Base-by-base conservation (phyloP, 2,113 vertebrate genomes). In the Xiphophorus maculatus region DNA sequence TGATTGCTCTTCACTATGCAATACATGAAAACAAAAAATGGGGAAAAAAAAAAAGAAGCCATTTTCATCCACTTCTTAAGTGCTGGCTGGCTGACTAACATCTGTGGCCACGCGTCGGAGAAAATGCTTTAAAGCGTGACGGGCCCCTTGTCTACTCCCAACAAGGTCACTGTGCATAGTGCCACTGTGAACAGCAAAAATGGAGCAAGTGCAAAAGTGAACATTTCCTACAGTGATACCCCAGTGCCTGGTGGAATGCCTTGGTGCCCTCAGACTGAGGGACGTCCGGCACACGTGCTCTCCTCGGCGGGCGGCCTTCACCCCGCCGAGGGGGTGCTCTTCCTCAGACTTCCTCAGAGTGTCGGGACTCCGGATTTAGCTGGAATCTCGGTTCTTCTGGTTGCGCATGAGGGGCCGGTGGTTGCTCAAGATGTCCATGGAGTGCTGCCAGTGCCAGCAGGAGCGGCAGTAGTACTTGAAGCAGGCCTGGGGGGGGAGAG, bases 401-500 rank as follows among this genome's bases (percentile, higher is more conserved):
- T 99, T 99, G 82, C 98, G 96, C 98, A 99, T 99, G 83, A 99
- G 94, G 40, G 98, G 98, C 89, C 97, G 96, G 91, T 99, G 98
- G 93, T 98, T 97, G 80, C 96, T 97, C 82, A 99, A 90, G 83
- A 96, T 94, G 92, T 99, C 98, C 94, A 97, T 95, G 78, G 97
- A 98, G 92, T 99, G 98, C 84, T 97, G 96, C 96, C 97, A 98
- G 89, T 98, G 97, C 98, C 98, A 99, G 93, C 98, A 99, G 37
- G 96, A 96, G 87, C 97, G 96, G 82, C 98, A 99, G 95, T 97
- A 99, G 94, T 99, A 99, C 91, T 98, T 99, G 93, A 99, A 99
- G 94, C 98, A 99, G 89, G 97, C 95, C 98, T 99, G 87, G 0
- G 71, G 35, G 29, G 27, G 32, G 25, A n/a, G 30, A 30, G 40